Percentiles rank a stretch among this genome's conserved stretches.
Conservation (phyloP, 2,888 invertebrate genomes). For the Drosophila monieri region DNA sequence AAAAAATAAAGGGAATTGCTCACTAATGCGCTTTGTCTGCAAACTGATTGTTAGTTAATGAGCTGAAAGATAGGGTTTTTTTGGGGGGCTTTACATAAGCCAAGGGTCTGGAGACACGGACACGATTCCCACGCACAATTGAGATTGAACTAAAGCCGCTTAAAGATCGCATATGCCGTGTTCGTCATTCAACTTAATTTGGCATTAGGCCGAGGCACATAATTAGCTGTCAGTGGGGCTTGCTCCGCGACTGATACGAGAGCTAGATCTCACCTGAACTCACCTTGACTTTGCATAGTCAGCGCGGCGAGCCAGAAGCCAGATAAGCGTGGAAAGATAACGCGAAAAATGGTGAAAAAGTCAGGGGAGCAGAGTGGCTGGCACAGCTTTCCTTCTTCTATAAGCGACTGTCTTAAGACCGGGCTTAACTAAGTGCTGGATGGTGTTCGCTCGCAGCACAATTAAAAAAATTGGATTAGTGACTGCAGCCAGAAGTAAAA, state of each 20-base stretch:
- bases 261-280: conserved; percentile 46
- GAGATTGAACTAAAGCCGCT: conserved; percentile 52
- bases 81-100: conserved; percentile 51
- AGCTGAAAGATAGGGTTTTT: conserved; percentile 35
- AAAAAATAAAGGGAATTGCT: conserved; percentile 52
- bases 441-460: conserved; percentile 57
- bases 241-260: conserved; percentile 2
- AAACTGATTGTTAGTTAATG: conserved; percentile 63
- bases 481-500: conserved; percentile 39
- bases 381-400: conserved; percentile 16
- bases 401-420: conserved; percentile 17
- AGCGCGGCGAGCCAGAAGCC: conserved; percentile 50
- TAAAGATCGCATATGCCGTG: conserved; percentile 29
- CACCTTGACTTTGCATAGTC: conserved; percentile 77
- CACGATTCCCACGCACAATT: conserved; percentile 64
- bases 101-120: conserved; percentile 4
- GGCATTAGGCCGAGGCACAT: conserved; percentile 63
- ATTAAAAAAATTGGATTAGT: conserved; percentile 77
- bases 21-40: conserved; percentile 58
- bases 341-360: conserved; percentile 44
- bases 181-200: conserved; percentile 63
- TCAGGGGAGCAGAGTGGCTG: conserved; percentile 9
- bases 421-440: conserved; percentile 64
- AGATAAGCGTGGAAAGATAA: conserved; percentile 66
- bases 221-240: conserved; percentile 61